phyloP scores from a whole-genome alignment of 2,797 vertebrate species.

The Gephyroberyx darwinii region DNA sequence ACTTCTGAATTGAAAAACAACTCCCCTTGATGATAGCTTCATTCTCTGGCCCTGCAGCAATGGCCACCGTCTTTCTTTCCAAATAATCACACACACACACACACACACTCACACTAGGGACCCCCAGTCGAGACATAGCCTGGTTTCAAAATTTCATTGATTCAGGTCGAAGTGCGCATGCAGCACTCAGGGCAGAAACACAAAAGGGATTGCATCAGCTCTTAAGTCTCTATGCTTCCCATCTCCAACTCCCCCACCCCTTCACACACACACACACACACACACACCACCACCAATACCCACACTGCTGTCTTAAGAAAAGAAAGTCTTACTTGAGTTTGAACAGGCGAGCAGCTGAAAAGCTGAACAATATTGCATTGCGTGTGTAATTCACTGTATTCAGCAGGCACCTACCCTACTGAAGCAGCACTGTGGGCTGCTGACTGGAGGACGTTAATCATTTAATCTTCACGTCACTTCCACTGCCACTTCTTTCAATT shows the following conservation, averaged over 20 bases:
- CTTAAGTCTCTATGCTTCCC: constrained; percentile 28
- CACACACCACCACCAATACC: constrained; percentile 21
- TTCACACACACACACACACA: too few relatives aligned
- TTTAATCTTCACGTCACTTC: constrained; percentile 75
- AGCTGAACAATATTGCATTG: constrained; percentile 50
- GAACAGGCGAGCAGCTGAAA: constrained; percentile 59
- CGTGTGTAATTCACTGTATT: constrained; percentile 53
- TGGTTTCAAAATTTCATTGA: constrained; percentile 60
- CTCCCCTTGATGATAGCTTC: constrained; percentile 35
- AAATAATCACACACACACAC: constrained; percentile 5
- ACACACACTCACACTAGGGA: constrained; percentile 13
- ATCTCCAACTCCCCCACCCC: constrained; percentile 30
- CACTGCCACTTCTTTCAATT: constrained; percentile 71
- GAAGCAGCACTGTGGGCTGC: constrained; percentile 57
- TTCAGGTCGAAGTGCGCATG: constrained; percentile 51
- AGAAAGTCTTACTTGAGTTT: constrained; percentile 65
- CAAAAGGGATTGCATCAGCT: constrained; percentile 51
- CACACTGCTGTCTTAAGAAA: constrained; percentile 55
- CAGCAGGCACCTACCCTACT: constrained; percentile 64
- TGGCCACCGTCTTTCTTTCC: constrained; percentile 21
- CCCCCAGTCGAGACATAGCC: constrained; percentile 31
- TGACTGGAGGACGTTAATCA: constrained; percentile 67
- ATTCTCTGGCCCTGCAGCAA: constrained; percentile 45
- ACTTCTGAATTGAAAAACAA: constrained; percentile 15
- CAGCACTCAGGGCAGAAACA: constrained; percentile 48